Base-by-base conservation (phyloP, 2,797 vertebrate species). In the Crocodylus rhombifer region DNA sequence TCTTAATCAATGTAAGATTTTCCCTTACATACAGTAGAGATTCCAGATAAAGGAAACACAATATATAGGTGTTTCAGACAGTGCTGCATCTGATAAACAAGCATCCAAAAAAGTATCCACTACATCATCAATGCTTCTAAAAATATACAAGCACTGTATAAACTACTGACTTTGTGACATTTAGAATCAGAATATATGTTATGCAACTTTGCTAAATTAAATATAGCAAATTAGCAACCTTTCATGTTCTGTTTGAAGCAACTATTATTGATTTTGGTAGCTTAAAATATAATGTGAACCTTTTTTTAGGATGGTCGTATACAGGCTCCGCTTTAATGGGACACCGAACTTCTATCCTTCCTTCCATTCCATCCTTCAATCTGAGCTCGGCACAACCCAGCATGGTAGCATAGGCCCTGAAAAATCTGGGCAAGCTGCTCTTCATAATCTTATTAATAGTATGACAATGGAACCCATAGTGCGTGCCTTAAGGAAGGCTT, bases 11-110 rank as follows among this genome's bases (percentile, higher is more conserved):
- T 23, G n/a, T 5, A 84, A 77, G 65, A 58, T 28, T 57, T 11
- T 55, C 28, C 4, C 67, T 7, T 88, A 93, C 89, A 63, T 91
- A 65, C 60, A 86, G 81, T 42, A 80, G 12, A 94, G 55, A 91
- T 80, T 80, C 21, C 56, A 79, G n/a, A 85, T 11, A 57, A 92
- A 81, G 12, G 61, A 82, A 91, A 7, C 14, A 82, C 8, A 84
- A 86, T 76, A 71, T 23, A 81, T 14, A 36, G 73, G 55, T 8
- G 42, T 69, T 75, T 63, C 75, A 9, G 14, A 85, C 88, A 90
- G 67, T 74, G 81, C 2, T 74, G n/a, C 16, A 90, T 42, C 67
- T 5, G 11, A 89, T 23, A 18, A 91, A 63, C n/a, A 93, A 87
- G 15, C 18, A 86, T 10, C 4, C 9, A 5, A 33, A 82, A 91